Conservation (phyloP, 2,113 vertebrate species). For the Apeltes quadracus region DNA sequence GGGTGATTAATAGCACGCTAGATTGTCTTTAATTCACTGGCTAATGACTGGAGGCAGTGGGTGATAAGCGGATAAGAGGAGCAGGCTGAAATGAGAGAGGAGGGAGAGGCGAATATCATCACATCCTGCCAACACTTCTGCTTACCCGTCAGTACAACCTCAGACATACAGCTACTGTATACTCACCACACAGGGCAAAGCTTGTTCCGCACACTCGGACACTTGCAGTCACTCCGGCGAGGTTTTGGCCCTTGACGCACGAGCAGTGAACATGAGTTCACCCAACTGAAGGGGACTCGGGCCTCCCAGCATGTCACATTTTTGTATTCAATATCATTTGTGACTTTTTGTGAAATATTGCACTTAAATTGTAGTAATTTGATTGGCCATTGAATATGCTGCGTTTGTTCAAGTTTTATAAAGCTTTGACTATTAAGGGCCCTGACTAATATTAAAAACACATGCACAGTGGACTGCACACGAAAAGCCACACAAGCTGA, state of each 20-base stretch:
- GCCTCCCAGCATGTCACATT: neutral
- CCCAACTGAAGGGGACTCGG: neutral
- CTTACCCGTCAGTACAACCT: slow-evolving; percentile 11
- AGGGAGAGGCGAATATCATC: slow-evolving; percentile 99
- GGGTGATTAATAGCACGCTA: slow-evolving; percentile 97
- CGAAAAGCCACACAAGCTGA: neutral
- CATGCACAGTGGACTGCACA: slow-evolving; percentile 2
- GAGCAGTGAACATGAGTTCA: neutral
- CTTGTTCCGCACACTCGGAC: neutral
- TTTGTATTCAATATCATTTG: neutral
- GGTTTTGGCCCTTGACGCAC: neutral
- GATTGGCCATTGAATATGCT: neutral
- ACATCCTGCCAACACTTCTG: slow-evolving; percentile 17
- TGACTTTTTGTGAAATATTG: neutral
- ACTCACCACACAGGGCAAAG: neutral
- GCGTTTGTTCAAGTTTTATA: too few relatives aligned
- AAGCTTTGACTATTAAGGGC: too few relatives aligned
- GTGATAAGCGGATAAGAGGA: slow-evolving; percentile 80
- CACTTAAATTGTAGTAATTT: neutral
- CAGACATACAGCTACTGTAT: slow-evolving; percentile 21
- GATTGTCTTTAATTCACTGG: slow-evolving; percentile 98
- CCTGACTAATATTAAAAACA: too few relatives aligned
- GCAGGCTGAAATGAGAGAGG: slow-evolving; percentile 84
- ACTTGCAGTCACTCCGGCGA: neutral
- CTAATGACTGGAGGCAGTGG: slow-evolving; percentile 92